Conservation (phyloP, 2,113 vertebrate genomes). For the Forbesichthys papilliferus region DNA sequence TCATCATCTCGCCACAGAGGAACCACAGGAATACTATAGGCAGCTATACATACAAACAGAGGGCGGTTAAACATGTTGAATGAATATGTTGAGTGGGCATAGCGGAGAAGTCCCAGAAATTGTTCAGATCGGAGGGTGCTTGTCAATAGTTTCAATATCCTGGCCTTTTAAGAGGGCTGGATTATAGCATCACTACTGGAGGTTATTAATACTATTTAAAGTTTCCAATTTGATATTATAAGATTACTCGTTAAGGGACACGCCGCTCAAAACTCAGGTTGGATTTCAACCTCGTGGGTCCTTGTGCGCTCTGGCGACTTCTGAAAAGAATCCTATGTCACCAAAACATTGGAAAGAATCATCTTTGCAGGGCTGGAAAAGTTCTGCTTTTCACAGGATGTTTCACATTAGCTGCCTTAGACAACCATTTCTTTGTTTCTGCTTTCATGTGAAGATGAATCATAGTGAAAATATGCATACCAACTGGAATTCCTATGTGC, state of each 20-base stretch:
- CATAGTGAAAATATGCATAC: conserved; percentile 47
- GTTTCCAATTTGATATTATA: not conserved
- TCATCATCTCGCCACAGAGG: conserved; percentile 4
- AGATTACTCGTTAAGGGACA: not conserved
- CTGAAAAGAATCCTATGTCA: not conserved
- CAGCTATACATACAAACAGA: conserved; percentile 35
- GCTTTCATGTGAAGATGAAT: conserved; percentile 46
- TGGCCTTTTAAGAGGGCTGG: not conserved
- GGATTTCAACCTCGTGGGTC: not conserved
- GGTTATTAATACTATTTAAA: not conserved
- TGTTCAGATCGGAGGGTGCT: conserved; percentile 39
- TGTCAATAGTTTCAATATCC: conserved; percentile 26
- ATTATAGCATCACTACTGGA: not conserved
- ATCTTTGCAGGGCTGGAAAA: conserved; percentile 22
- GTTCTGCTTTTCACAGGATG: conserved; percentile 45
- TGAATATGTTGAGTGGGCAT: conserved; percentile 55
- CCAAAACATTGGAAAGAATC: not conserved
- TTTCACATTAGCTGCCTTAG: conserved; percentile 44
- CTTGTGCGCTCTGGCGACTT: not conserved
- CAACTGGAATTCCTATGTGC: conserved; percentile 47
- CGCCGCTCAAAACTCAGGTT: not conserved
- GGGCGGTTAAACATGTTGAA: conserved; percentile 48
- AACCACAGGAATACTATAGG: conserved; percentile 6
- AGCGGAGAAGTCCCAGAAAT: conserved; percentile 41
- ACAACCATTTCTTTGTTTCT: conserved; percentile 55